phyloP scores from a whole-genome alignment of 2,888 invertebrate species.

The Capitulum mitella region DNA sequence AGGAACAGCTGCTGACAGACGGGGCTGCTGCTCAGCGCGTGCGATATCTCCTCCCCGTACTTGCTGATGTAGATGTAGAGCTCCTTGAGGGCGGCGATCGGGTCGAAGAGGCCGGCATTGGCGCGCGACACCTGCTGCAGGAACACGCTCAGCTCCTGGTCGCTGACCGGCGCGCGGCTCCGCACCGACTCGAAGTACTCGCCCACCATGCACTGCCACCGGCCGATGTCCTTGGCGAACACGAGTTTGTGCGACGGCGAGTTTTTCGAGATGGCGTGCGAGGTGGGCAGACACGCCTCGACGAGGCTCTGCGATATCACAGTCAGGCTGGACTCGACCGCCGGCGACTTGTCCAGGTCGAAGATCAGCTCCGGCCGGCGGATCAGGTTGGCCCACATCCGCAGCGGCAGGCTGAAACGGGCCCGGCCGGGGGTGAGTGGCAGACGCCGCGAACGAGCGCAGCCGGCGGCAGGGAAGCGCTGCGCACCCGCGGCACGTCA shows the following conservation, averaged over 20 bases:
- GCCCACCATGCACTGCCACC: slow-evolving; percentile 83
- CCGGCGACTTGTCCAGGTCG: slow-evolving; percentile 87
- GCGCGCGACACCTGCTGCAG: slow-evolving; percentile 88
- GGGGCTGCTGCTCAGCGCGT: slow-evolving; percentile 26
- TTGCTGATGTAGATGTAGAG: slow-evolving; percentile 94
- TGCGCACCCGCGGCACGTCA: too few relatives aligned
- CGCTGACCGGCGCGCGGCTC: slow-evolving; percentile 78
- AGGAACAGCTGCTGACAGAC: neutral
- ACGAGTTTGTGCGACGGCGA: slow-evolving; percentile 92
- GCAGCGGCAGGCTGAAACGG: slow-evolving; percentile 66
- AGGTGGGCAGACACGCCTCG: slow-evolving; percentile 72
- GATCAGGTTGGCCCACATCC: slow-evolving; percentile 96
- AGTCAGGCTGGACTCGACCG: slow-evolving; percentile 88
- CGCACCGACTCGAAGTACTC: slow-evolving; percentile 83
- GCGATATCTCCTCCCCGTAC: slow-evolving; percentile 79
- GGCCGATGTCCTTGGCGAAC: slow-evolving; percentile 92
- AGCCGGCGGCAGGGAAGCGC: too few relatives aligned
- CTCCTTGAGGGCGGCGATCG: slow-evolving; percentile 89
- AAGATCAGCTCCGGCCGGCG: slow-evolving; percentile 96
- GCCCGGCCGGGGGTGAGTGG: too few relatives aligned
- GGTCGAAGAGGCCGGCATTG: slow-evolving; percentile 87
- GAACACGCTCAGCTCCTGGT: slow-evolving; percentile 86
- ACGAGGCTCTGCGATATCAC: slow-evolving; percentile 95
- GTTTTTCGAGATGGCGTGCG: slow-evolving; percentile 87
- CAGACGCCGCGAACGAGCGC: too few relatives aligned